Evolutionary conservation across 2,888 invertebrate species (phyloP).

Genomic region (Fabriciana adippe): DNA sequence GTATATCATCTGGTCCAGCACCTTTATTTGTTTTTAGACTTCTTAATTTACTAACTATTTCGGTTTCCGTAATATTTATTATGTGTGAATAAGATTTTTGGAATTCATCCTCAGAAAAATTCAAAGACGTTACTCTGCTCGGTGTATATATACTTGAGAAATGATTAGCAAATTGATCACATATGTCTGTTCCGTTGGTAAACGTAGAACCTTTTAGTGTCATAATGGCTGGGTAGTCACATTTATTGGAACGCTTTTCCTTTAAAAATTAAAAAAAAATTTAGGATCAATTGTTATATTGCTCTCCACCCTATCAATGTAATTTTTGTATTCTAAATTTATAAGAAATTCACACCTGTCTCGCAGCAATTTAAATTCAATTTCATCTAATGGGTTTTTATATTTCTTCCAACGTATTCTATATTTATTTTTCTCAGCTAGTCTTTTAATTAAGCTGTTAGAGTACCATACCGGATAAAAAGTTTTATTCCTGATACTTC

Average conservation of each 20-base stretch:
- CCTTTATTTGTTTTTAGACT: too few relatives aligned
- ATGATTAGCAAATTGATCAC: not conserved
- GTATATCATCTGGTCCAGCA: too few relatives aligned
- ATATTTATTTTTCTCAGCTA: constrained; percentile 16
- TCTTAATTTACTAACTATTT: too few relatives aligned
- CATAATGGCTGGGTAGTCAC: not conserved
- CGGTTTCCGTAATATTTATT: too few relatives aligned
- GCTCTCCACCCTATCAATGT: constrained; percentile 13
- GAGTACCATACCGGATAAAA: too few relatives aligned
- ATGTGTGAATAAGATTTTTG: too few relatives aligned
- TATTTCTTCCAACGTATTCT: constrained; percentile 12
- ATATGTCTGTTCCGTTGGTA: not conserved
- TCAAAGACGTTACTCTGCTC: too few relatives aligned
- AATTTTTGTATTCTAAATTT: constrained; percentile 9
- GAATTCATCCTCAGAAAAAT: too few relatives aligned
- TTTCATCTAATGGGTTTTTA: constrained; percentile 12
- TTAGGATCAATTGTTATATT: not conserved
- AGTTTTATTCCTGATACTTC: too few relatives aligned
- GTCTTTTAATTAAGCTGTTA: not conserved
- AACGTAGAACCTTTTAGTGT: not conserved
- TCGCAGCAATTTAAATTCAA: constrained; percentile 16
- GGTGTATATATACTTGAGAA: not conserved
- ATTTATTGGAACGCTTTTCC: not conserved
- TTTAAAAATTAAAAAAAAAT: too few relatives aligned
- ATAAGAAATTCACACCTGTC: constrained; percentile 4